Evolutionary conservation across 2,797 vertebrate species (phyloP).

Genomic region (Fratercula arctica): DNA sequence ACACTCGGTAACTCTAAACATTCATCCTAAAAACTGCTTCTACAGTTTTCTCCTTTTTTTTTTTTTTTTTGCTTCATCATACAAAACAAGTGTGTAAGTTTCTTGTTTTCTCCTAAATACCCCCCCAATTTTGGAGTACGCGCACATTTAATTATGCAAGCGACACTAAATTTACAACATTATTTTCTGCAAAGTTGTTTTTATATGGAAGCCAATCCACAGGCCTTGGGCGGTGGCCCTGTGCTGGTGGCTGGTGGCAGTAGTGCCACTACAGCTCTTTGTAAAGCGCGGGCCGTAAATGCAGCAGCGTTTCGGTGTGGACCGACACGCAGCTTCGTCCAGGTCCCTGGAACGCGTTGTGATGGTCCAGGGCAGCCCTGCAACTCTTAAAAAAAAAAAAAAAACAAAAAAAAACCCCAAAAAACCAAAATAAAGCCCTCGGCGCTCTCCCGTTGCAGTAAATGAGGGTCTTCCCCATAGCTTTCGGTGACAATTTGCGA

Average conservation of each 20-base stretch:
- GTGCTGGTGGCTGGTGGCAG: background rate
- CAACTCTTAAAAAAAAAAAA: background rate
- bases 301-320: background rate
- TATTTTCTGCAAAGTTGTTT: slow-evolving; percentile 36
- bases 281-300: background rate
- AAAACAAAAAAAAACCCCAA: background rate
- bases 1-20: slow-evolving; percentile 36
- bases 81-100: slow-evolving; percentile 70
- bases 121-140: slow-evolving; percentile 25
- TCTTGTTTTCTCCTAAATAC: slow-evolving; percentile 54
- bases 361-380: background rate
- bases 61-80: slow-evolving; percentile 62
- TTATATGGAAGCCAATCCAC: slow-evolving; percentile 9
- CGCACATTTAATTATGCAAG: slow-evolving; percentile 58
- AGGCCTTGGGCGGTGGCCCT: background rate
- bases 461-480: background rate
- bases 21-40: slow-evolving; percentile 62
- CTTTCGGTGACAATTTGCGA: background rate
- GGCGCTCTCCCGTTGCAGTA: background rate
- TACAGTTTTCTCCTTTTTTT: slow-evolving; percentile 59
- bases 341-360: background rate
- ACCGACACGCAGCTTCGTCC: background rate
- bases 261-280: background rate
- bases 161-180: slow-evolving; percentile 13
- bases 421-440: background rate